A percentile compares a stretch with the other conserved stretches of the same genome.
Conservation (phyloP, 2,113 vertebrate genomes). For the Andinoacara biseriatus region DNA sequence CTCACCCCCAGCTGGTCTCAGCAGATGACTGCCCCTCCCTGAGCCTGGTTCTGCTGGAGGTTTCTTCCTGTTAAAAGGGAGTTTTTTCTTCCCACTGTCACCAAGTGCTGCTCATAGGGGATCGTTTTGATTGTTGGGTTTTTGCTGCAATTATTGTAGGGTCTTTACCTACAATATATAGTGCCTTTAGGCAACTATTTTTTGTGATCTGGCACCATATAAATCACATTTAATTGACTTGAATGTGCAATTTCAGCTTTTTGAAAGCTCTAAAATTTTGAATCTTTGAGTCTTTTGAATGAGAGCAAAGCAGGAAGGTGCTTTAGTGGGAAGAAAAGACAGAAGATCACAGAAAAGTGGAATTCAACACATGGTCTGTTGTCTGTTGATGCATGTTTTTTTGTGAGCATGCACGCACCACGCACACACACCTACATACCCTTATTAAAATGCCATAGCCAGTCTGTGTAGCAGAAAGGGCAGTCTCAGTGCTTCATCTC, state of each 20-base stretch:
- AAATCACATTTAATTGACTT: no score
- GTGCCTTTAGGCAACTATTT: no score
- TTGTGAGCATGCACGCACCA: not conserved
- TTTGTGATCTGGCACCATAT: no score
- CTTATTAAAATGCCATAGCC: slow-evolving; percentile 58
- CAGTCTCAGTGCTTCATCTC: slow-evolving; percentile 68
- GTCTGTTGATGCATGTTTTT: slow-evolving; percentile 39
- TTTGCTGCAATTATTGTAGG: no score
- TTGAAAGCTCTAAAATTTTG: not conserved
- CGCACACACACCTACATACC: not conserved
- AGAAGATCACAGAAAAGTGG: slow-evolving; percentile 18
- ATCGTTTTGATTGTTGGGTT: no score
- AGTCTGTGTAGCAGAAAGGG: slow-evolving; percentile 47
- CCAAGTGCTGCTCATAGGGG: no score
- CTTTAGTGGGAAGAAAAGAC: not conserved
- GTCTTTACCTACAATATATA: no score
- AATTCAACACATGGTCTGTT: not conserved
- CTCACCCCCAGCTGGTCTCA: no score
- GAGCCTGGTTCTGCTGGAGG: no score
- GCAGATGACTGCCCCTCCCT: no score
- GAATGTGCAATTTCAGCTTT: slow-evolving; percentile 16
- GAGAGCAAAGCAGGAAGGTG: not conserved
- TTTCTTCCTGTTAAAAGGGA: no score
- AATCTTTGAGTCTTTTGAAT: not conserved
- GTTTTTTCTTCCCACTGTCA: no score